Evolutionary conservation across 2,888 invertebrate species (phyloP), one percentile per base, ranked within the genome.

Genomic region (Dendrolimus houi): DNA sequence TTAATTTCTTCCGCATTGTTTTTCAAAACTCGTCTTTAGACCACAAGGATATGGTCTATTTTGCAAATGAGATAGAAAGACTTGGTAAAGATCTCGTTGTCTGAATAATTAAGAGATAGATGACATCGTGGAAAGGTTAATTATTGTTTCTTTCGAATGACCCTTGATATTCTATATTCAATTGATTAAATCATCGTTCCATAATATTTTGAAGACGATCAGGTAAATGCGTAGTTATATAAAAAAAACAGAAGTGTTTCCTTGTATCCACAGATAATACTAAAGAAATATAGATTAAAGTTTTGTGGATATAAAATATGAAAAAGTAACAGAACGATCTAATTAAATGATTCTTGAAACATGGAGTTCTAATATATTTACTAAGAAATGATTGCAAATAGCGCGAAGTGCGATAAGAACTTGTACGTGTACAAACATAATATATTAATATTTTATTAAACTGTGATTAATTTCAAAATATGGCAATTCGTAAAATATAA

Each of bases 1-100:
- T 97, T 0, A 99, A 99, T 85, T 99, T 99, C 92, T 99, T 99
- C 92, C 93, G 99, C 60, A 94, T 98, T 66, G 98, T 98, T 56
- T 93, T 97, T 73, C 98, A 98, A 83, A 98, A 96, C 83, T 97
- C 98, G 1, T 96, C 95, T 14, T 91, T 98, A 58, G 95, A 94
- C 55, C 93, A 94, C 66, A 91, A 92, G 17, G 98, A 99, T 85
- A 95, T 99, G 94, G 88, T 94, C 67, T 96, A 96, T 83, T 94
- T 99, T 68, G 92, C 98, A 10, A 93, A 96, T 65, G 97, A 98
- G 85, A 95, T 99, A 70, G 97, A 97, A 74, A 92, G 94, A 66
- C 92, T 98, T 62, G 97, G 97, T 10, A 91, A 91, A 62, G 94
- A 96, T 77, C 75, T 90, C 61, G 64, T 79, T 58, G 84, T 89